These are phyloP conservation scores for Pogonognathellus flavescens DNA, from an alignment of 1,140 invertebrate genomes.

Conservation along the genomic window DNA sequence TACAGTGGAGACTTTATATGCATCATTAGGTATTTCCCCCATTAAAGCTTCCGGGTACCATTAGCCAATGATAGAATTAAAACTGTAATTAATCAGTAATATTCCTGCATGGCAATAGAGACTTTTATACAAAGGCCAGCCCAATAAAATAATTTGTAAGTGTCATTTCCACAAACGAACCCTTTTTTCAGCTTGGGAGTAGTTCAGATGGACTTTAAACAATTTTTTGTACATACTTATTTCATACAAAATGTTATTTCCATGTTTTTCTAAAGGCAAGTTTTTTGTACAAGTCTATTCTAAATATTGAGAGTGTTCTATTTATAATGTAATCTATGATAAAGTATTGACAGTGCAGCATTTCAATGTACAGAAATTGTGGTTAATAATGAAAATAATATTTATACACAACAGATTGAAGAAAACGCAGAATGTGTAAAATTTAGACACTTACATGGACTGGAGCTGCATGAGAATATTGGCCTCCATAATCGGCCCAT, in stretches of 20 bases:
- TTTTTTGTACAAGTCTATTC: no score
- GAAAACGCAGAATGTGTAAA: not conserved
- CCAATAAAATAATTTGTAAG: constrained; percentile 4
- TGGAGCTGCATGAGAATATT: constrained; percentile 63
- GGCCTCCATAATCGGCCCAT: constrained; percentile 81
- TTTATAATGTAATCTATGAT: no score
- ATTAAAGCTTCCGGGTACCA: constrained; percentile 41
- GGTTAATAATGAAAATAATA: constrained; percentile 13
- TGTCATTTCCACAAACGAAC: not conserved
- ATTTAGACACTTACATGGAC: constrained; percentile 64
- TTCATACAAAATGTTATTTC: no score
- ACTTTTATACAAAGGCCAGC: constrained; percentile 30
- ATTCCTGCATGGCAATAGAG: constrained; percentile 29
- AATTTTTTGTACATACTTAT: no score
- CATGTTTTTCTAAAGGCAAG: no score
- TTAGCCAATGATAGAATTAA: constrained; percentile 30
- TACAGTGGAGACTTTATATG: not conserved
- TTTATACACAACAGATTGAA: constrained; percentile 10
- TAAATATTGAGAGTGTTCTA: no score
- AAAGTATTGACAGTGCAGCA: no score
- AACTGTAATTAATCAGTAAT: constrained; percentile 35
- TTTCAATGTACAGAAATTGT: constrained; percentile 37
- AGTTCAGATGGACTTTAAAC: no score
- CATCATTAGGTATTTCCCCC: not conserved
- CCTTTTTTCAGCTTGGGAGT: no score